Evolutionary conservation across 30 jellyfish, hydroid and myxozoan genomes (phyloP).

Genomic region (Hydra vulgaris): DNA sequence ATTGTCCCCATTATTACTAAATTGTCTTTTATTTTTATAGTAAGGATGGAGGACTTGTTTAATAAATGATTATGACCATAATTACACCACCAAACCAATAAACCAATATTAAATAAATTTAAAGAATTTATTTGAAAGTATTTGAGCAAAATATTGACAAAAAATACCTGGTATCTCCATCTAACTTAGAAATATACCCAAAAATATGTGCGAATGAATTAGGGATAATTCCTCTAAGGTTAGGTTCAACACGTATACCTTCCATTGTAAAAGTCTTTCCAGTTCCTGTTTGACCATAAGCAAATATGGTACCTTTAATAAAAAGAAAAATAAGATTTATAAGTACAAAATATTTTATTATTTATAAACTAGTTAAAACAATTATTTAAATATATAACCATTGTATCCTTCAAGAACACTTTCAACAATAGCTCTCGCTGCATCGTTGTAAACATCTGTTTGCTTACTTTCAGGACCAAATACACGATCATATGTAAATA

Average conservation of each 20-base stretch:
- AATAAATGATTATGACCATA: too few relatives aligned
- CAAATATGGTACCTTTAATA: constrained; percentile 69
- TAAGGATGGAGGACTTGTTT: too few relatives aligned
- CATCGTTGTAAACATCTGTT: constrained; percentile 86
- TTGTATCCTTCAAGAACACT: constrained; percentile 92
- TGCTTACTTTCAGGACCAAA: constrained; percentile 97
- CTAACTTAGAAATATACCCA: constrained; percentile 80
- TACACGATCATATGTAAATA: constrained; percentile 78
- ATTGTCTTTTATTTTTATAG: too few relatives aligned
- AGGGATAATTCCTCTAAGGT: constrained; percentile 85
- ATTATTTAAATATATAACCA: constrained; percentile 47
- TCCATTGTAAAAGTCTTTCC: constrained; percentile 99
- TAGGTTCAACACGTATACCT: constrained; percentile 77
- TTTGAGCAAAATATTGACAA: too few relatives aligned
- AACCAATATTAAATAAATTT: too few relatives aligned
- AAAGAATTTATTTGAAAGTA: too few relatives aligned
- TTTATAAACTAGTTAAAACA: neutral
- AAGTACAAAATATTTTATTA: neutral
- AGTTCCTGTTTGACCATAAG: constrained; percentile 98
- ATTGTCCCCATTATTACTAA: too few relatives aligned
- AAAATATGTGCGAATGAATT: constrained; percentile 93
- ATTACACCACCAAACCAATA: too few relatives aligned
- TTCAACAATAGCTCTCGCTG: constrained; percentile 91
- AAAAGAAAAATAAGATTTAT: neutral
- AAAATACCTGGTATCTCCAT: constrained; percentile 79